Base-by-base conservation (phyloP, 2,797 vertebrate species). In the Aplochiton taeniatus region DNA sequence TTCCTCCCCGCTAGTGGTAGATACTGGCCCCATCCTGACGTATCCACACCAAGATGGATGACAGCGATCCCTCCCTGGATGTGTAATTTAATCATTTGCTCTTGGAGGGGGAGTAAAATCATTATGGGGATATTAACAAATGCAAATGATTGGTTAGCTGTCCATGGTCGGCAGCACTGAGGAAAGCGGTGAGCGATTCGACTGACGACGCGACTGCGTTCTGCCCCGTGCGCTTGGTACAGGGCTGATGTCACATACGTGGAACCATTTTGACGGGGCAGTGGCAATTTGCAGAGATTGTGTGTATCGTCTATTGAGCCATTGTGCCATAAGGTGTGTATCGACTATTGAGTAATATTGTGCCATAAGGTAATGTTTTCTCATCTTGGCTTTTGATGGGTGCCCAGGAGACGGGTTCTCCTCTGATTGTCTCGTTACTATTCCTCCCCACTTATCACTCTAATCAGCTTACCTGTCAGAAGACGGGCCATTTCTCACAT, bases 21-120 rank as follows among this genome's bases (percentile, higher is more conserved):
- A 31, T 31, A 31, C 31, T 31, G 31, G 31, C 31, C 31, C 31
- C 31, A 31, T 31, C 31, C 61, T 80, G 78, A 79, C 78, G 80
- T 60, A 43, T 41, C 73, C 81, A 87, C 82, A 80, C 67, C 55
- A 68, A 90, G 83, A 85, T 87, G 63, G 79, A 84, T 89, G 89
- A 78, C 71, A 73, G 51, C 66, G 57, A 87, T 86, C 83, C 74
- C 49, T 65, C 48, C 75, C 71, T 84, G 90, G 88, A 86, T 91
- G 90, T 90, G 82, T 92, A 93, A 93, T 90, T 90, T 89, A 88
- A 93, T 93, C 78, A 80, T 73, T 85, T 82, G 86, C 85, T 87
- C 86, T 69, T 60, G 87, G 82, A 86, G 69, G 73, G 71, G 65
- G 61, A 63, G 63, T 61, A 81, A 69, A 86, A 74, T 68, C 86